phyloP scores from a whole-genome alignment of 2,888 invertebrate genomes.

The Stratiomys singularior region DNA sequence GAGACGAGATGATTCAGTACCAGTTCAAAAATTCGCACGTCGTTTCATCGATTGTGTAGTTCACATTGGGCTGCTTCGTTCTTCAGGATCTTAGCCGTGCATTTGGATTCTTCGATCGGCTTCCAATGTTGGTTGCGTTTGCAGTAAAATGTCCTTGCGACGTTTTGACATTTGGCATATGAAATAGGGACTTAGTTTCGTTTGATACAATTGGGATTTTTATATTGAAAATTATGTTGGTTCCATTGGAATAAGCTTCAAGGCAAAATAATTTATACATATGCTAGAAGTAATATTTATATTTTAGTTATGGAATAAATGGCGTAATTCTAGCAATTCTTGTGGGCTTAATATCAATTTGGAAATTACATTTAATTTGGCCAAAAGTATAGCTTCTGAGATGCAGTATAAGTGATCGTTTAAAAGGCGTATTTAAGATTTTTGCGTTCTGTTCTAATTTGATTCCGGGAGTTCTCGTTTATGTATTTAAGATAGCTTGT shows the following conservation, averaged over 20 bases:
- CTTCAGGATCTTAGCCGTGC: background rate
- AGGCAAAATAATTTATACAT: background rate
- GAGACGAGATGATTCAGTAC: background rate
- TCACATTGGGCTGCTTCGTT: background rate
- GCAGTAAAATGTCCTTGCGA: background rate
- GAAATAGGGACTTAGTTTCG: background rate
- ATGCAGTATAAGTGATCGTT: background rate
- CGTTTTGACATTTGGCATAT: background rate
- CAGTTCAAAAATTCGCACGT: background rate
- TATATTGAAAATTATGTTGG: background rate
- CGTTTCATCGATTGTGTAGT: background rate
- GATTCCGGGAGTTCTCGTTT: background rate
- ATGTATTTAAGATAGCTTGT: background rate
- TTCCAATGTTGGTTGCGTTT: background rate
- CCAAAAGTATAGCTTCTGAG: slow-evolving; percentile 2
- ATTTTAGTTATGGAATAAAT: background rate
- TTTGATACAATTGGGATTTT: background rate
- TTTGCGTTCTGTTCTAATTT: background rate
- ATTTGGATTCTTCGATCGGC: background rate
- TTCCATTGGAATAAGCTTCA: slow-evolving; percentile 2
- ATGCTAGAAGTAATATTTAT: background rate
- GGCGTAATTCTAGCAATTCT: background rate
- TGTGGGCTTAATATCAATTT: background rate
- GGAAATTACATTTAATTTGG: slow-evolving; percentile 3
- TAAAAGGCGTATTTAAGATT: background rate